phyloP scores from a whole-genome alignment of 2,113 vertebrate genomes.

The Diglossa brunneiventris region DNA sequence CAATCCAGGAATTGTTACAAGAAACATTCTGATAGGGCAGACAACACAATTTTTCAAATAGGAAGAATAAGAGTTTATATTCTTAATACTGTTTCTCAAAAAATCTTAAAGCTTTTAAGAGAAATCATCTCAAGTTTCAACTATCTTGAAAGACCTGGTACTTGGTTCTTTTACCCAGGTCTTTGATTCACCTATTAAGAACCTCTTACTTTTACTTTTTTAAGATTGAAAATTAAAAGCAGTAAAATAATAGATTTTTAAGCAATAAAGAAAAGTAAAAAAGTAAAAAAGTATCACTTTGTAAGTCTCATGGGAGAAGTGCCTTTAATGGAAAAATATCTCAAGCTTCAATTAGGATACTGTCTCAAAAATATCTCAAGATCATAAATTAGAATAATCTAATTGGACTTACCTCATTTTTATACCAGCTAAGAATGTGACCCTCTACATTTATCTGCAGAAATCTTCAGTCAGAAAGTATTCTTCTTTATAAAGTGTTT shows the following conservation, averaged over 20 bases:
- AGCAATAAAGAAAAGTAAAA: background rate
- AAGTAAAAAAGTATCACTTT: background rate
- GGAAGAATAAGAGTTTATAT: background rate
- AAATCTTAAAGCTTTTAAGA: background rate
- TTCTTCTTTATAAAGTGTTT: background rate
- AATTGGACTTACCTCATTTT: background rate
- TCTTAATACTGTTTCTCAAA: background rate
- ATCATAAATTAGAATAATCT: conserved; percentile 7
- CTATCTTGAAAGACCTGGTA: background rate
- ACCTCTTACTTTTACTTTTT: background rate
- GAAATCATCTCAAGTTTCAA: background rate
- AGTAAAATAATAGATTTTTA: background rate
- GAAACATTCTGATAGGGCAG: background rate
- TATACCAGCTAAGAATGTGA: conserved; percentile 2
- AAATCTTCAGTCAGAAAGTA: conserved; percentile 15
- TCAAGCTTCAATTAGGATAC: background rate
- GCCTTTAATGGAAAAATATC: background rate
- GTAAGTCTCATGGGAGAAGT: background rate
- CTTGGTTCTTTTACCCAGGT: background rate
- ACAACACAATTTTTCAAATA: background rate
- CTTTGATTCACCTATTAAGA: background rate
- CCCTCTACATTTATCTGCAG: background rate
- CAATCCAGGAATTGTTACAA: background rate
- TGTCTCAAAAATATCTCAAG: background rate
- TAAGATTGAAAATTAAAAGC: background rate